Evolutionary conservation across 92 coral and sea anemone genomes (phyloP), one percentile per base, ranked within the genome.

Genomic region (Desmophyllum pertusum): DNA sequence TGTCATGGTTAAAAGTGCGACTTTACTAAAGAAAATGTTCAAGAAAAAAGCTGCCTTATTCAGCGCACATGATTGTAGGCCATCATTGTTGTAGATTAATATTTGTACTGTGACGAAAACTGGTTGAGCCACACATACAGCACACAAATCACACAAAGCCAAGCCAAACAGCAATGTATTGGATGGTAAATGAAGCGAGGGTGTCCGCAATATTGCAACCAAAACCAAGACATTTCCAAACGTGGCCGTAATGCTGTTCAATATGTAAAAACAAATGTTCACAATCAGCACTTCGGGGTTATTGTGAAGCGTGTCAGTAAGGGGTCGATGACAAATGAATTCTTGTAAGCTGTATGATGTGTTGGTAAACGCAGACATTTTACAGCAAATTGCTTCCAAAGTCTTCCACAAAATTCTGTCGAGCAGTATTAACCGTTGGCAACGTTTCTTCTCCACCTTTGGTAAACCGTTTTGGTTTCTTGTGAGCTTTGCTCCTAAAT

Each of bases 181-280:
- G 14, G 78, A 51, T 0, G 85, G 67, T 2, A 21, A 11, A 18
- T 70, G 76, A 13, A 81, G 78, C 40, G 77, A 81, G 0, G 53
- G 66, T 13, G 77, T 81, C 27, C 85, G 36, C 85, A 78, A 81
- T 52, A 81, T 40, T 50, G 85, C 38, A 19, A 70, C 77, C 70
- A 81, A 27, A 17, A 70, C 41, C 70, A 81, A 39, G 2, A 70
- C 1, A 46, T 70, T 81, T 36, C 42, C 77, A 62, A 70, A 11
- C 21, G 69, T 68, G 27, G 78, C 77, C 13, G 70, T 50, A 14
- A 70, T 6, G 38, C 70, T 78, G 73, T 37, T 53, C 35, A 76
- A 19, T 51, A 76, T 55, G 31, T 30, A 51, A 53, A 76, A 52
- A 23, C 15, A 39, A 50, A 76, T 55, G 50, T 51, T 76, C 4